Evolutionary conservation across 2,797 vertebrate genomes (phyloP).

Genomic region (Lycodopsis pacificus): DNA sequence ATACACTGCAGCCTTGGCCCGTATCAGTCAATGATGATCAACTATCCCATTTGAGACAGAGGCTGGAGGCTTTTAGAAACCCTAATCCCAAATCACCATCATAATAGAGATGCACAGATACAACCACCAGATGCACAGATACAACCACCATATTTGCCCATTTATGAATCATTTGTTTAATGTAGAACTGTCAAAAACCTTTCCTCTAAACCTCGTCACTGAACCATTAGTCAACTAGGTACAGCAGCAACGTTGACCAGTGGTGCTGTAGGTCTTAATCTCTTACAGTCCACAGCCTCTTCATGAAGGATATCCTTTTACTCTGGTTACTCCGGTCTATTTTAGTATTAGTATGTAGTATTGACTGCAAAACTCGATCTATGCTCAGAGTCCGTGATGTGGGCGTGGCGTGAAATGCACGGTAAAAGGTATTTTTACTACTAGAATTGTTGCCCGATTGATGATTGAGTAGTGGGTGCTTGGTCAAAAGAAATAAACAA

Average conservation of each 20-base stretch:
- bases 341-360: background rate
- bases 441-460: background rate
- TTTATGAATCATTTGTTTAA: background rate
- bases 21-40: constrained; percentile 48
- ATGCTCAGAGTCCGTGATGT: background rate
- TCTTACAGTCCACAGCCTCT: background rate
- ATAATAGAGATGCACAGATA: constrained; percentile 19
- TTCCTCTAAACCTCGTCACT: background rate
- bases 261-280: background rate
- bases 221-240: background rate
- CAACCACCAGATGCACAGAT: constrained; percentile 11
- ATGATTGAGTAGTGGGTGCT: background rate
- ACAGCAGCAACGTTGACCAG: background rate
- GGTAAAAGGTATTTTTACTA: background rate
- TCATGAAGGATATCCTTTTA: background rate
- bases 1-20: constrained; percentile 25
- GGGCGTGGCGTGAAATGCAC: background rate
- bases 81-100: background rate
- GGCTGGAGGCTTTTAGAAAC: constrained; percentile 26
- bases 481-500: background rate
- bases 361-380: background rate
- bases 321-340: background rate
- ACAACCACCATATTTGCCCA: constrained; percentile 13
- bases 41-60: constrained; percentile 34
- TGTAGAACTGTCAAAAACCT: background rate